These are phyloP conservation scores for Hassar affinis DNA, from an alignment of 2,113 vertebrate genomes.

Conservation along the genomic window DNA sequence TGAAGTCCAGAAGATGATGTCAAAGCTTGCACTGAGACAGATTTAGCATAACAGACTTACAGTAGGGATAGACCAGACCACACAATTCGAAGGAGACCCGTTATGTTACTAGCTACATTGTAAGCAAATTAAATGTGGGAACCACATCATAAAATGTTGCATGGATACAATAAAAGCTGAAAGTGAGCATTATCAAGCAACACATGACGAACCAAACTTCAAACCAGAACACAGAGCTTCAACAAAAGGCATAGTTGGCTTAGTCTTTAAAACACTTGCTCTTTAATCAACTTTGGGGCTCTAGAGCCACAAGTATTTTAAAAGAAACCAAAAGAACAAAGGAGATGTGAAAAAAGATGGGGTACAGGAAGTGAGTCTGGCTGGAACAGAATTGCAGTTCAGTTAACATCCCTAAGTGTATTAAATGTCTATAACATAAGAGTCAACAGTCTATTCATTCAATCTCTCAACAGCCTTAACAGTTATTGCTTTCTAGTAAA, in stretches of 20 bases:
- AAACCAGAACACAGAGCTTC: background rate
- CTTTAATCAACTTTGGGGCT: slow-evolving; percentile 21
- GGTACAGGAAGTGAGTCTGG: background rate
- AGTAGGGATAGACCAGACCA: slow-evolving; percentile 24
- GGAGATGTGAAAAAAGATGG: slow-evolving; percentile 22
- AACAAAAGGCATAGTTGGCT: slow-evolving; percentile 20
- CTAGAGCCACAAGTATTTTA: slow-evolving; percentile 17
- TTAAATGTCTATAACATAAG: background rate
- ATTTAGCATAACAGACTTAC: slow-evolving; percentile 17
- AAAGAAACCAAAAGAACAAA: slow-evolving; percentile 43
- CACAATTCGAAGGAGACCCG: slow-evolving; percentile 13
- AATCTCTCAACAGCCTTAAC: background rate
- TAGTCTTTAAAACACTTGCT: slow-evolving; percentile 36
- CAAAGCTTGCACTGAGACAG: slow-evolving; percentile 21
- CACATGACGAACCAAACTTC: slow-evolving; percentile 9
- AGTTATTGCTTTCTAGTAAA: background rate
- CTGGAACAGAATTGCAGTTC: background rate
- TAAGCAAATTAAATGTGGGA: slow-evolving; percentile 27
- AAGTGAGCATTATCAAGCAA: slow-evolving; percentile 2
- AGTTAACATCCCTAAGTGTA: background rate
- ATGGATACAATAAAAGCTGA: slow-evolving; percentile 24
- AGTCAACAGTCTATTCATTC: background rate
- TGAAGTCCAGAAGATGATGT: slow-evolving; percentile 38
- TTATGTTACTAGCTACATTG: background rate
- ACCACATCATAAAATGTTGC: slow-evolving; percentile 36